A percentile compares a stretch with the other conserved stretches of the same genome.
phyloP scores from a whole-genome alignment of 2,113 vertebrate species.

The Onychostoma macrolepis region DNA sequence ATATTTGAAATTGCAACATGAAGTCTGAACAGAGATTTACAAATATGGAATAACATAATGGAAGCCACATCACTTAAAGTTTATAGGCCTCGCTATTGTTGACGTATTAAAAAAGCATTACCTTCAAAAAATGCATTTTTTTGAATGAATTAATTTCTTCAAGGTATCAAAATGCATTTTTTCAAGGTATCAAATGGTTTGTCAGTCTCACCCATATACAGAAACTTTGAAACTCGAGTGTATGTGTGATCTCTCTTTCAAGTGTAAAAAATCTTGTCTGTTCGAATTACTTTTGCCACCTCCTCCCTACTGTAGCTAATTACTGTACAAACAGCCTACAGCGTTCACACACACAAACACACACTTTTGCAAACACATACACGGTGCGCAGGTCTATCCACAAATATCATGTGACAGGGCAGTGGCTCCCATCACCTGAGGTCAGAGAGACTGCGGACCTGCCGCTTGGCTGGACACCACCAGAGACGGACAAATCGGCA shows the following conservation, averaged over 20 bases:
- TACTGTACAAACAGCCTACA: conserved; percentile 84
- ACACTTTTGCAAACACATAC: conserved; percentile 22
- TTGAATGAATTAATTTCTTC: neutral
- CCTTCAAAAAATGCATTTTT: neutral
- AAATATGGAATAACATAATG: neutral
- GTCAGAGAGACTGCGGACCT: conserved; percentile 79
- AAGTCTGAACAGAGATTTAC: neutral
- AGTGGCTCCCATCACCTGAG: conserved; percentile 80
- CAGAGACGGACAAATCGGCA: conserved; percentile 76
- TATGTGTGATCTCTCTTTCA: conserved; percentile 47
- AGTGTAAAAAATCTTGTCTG: conserved; percentile 78
- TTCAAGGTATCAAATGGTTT: neutral
- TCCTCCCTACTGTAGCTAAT: conserved; percentile 78
- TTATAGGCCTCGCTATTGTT: neutral
- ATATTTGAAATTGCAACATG: neutral
- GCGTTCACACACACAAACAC: conserved; percentile 57
- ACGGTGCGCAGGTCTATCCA: conserved; percentile 80
- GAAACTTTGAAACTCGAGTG: neutral
- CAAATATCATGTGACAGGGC: conserved; percentile 88
- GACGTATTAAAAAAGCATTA: neutral
- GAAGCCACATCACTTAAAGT: neutral
- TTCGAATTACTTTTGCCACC: conserved; percentile 68
- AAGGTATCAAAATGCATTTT: neutral
- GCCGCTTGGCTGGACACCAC: conserved; percentile 67
- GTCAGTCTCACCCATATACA: neutral